Conservation (phyloP, 2,797 vertebrate genomes). For the Tinamus major region DNA sequence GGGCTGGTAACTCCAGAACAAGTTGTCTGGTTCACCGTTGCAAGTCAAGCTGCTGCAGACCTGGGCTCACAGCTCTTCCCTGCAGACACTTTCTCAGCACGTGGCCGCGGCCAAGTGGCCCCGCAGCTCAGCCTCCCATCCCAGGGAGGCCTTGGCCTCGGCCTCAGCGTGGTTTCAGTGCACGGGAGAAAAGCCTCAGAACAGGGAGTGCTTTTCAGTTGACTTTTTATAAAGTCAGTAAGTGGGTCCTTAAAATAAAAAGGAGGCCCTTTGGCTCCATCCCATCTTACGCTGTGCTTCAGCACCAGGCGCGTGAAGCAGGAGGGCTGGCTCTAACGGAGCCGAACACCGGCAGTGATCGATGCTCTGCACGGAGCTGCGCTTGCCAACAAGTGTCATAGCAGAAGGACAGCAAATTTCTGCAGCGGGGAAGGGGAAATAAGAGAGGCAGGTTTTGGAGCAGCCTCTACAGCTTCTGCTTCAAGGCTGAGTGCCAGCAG, state of each 20-base stretch:
- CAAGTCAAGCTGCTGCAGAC: background rate
- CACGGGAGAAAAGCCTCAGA: background rate
- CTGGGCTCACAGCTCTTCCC: background rate
- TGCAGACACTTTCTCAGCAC: background rate
- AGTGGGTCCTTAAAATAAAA: background rate
- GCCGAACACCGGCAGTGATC: background rate
- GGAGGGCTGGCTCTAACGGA: background rate
- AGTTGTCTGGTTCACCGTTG: background rate
- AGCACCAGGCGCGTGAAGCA: background rate
- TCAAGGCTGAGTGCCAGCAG: conserved; percentile 10
- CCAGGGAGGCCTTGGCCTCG: background rate
- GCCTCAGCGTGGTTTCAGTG: accelerated
- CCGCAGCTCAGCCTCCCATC: background rate
- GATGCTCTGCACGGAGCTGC: background rate
- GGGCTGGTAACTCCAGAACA: background rate
- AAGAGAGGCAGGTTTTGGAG: background rate
- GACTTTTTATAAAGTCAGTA: background rate
- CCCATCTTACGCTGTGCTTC: background rate
- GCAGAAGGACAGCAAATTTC: background rate
- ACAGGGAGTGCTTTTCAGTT: background rate
- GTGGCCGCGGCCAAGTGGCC: background rate
- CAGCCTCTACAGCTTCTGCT: background rate
- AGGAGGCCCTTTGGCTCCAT: background rate
- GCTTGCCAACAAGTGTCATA: too few relatives aligned
- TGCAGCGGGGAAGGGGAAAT: background rate